These are phyloP conservation scores for Gymnosoma rotundatum DNA, from an alignment of 2,888 invertebrate species.

Conservation along the genomic window DNA sequence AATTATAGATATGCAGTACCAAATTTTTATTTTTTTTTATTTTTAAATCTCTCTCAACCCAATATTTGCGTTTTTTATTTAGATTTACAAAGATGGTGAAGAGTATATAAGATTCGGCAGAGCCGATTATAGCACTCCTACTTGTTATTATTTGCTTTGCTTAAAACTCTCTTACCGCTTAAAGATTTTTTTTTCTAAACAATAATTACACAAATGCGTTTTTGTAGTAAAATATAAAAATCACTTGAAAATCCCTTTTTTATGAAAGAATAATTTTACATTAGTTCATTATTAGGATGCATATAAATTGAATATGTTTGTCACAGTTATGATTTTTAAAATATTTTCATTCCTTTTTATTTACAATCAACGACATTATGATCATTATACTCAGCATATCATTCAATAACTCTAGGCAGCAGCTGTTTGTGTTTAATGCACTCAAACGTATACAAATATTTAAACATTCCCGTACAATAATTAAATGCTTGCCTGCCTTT, in stretches of 20 bases:
- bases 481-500: conserved; percentile 46
- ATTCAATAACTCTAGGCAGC: conserved; percentile 39
- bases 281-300: neutral
- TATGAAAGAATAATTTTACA: conserved; percentile 1
- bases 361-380: conserved; percentile 5
- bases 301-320: neutral
- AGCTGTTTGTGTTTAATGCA: conserved; percentile 42
- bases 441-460: neutral
- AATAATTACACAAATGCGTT: conserved; percentile 22
- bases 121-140: no score
- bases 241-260: conserved; percentile 22
- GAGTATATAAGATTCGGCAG: no score
- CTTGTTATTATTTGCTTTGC: neutral
- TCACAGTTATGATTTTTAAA: neutral
- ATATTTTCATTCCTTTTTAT: neutral
- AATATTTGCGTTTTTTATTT: no score
- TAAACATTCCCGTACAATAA: neutral
- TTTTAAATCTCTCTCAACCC: no score
- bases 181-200: conserved; percentile 2
- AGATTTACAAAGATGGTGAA: no score
- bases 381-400: neutral
- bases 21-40: no score
- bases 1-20: no score
- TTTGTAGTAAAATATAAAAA: conserved; percentile 11
- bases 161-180: neutral